Evolutionary conservation across 2,797 vertebrate genomes (phyloP), one percentile per base, ranked within the genome.

Genomic region (Oreortyx pictus): DNA sequence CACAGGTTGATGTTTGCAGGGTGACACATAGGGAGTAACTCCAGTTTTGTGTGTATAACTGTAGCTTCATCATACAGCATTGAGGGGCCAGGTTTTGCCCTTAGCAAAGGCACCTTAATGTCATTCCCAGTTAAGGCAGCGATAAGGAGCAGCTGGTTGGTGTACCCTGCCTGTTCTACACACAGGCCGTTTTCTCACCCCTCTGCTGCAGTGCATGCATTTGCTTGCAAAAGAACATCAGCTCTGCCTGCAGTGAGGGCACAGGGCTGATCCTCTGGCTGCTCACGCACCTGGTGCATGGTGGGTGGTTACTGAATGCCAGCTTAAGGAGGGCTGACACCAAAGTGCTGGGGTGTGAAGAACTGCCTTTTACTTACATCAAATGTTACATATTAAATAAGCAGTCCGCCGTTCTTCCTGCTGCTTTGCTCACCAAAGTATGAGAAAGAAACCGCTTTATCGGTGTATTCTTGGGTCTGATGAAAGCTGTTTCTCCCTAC

Each of bases 101-200:
- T 82, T 44, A 6, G 8, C 37, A 12, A n/a, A 66, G 52, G 29
- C 2, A 1, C 31, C 31, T 33, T 35, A 86, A 61, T 16, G 22
- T 9, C 74, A 15, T 49, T 33, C 37, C 77, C 57, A 23, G 4
- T 27, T 68, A 54, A 54, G 33, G 49, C 16, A 24, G 29, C 7
- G 17, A 43, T 49, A 47, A 59, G 57, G 9, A 57, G 14, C 41
- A 56, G 39, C 35, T 23, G 35, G 25, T 37, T 37, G 72, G 23
- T 0, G 0, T 3, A 14, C 14, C 39, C 5, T 31, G 31, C 35
- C 31, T 62, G 0, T 15, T 60, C n/a, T 41, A 66, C 0, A 0
- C 6, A 39, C 41, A 71, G 80, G 35, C 18, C 24, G 13, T 41
- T 57, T 76, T 24, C 35, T 73, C 59, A 73, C 65, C 74, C 13